Evolutionary conservation across 2,113 vertebrate species (phyloP), one percentile per base, ranked within the genome.

Genomic region (Todiramphus chloris): DNA sequence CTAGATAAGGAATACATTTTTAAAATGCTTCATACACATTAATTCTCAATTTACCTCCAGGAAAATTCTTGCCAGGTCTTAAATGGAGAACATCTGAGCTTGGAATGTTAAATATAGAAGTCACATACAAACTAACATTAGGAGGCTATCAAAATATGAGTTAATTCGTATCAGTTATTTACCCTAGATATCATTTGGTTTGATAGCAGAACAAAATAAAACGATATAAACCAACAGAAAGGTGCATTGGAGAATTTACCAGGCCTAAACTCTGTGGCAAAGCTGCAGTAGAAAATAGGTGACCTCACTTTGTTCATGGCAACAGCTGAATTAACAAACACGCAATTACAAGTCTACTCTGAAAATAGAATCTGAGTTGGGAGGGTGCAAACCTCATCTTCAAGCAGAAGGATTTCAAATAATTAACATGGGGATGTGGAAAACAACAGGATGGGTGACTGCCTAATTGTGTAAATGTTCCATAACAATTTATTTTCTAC

Each of bases 301-400:
- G 96, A 97, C 88, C 91, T 97, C 96, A 96, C 77, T 94, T 91
- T 96, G 86, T 88, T 96, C 95, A 94, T 96, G 88, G 96, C 97
- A 97, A 97, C 95, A 84, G 83, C 41, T 89, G 74, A 62, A 89
- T 96, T 95, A 94, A 87, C 93, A 95, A 96, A 94, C 94, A 95
- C 83, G 92, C 88, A 95, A 97, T 89, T 95, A 92, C 37, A 70
- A 90, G 91, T 75, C 92, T 90, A 35, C 23, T 93, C 83, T 17
- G 9, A 94, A 94, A 97, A 97, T 94, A 96, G 95, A 93, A 81
- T 59, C 58, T 39, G 83, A 77, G 83, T 8, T 94, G 93, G 86
- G 37, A 95, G 77, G 37, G 92, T 93, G 67, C 46, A 67, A 90
- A 89, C 55, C 17, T 77, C 20, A 0, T 93, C 90, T 91, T 88